A percentile compares a stretch with the other conserved stretches of the same genome.
Evolutionary conservation across 1,140 invertebrate species (phyloP).

Genomic region (Dreissena polymorpha): DNA sequence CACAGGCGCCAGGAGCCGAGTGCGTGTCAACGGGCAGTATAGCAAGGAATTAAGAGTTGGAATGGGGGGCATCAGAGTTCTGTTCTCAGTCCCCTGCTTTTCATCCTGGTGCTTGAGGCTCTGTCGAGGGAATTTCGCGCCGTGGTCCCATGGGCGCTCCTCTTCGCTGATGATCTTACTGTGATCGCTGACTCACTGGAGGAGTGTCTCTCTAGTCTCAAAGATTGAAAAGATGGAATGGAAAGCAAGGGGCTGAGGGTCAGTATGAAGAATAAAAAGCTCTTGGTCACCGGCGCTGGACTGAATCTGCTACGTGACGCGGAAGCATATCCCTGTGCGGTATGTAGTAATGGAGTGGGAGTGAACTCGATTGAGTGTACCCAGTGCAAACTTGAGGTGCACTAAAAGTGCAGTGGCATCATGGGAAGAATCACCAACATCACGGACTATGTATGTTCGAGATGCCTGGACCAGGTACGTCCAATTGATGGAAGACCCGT

Average conservation of each 20-base stretch:
- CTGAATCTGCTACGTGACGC: background rate
- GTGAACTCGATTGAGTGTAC: constrained; percentile 13
- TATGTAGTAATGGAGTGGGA: background rate
- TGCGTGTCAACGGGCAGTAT: no score
- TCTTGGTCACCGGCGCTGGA: constrained; percentile 9
- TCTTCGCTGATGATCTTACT: constrained; percentile 4
- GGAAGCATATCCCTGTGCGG: background rate
- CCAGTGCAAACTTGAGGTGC: background rate
- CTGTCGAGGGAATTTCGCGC: constrained; percentile 9
- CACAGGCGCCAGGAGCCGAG: no score
- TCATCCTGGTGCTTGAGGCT: no score
- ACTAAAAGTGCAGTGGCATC: no score
- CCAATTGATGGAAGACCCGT: constrained; percentile 23
- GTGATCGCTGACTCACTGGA: background rate
- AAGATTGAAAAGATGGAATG: constrained; percentile 10
- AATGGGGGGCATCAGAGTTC: no score
- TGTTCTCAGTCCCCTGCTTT: no score
- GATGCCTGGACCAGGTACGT: background rate
- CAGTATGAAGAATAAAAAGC: background rate
- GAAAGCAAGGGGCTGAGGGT: constrained; percentile 26
- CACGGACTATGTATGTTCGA: background rate
- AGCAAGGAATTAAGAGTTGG: no score
- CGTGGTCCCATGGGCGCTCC: constrained; percentile 9
- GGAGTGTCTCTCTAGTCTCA: background rate
- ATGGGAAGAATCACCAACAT: background rate